Percentiles rank a stretch among this genome's conserved stretches.
Conservation (phyloP, 1,140 invertebrate genomes). For the Drosophila sulfurigaster region DNA sequence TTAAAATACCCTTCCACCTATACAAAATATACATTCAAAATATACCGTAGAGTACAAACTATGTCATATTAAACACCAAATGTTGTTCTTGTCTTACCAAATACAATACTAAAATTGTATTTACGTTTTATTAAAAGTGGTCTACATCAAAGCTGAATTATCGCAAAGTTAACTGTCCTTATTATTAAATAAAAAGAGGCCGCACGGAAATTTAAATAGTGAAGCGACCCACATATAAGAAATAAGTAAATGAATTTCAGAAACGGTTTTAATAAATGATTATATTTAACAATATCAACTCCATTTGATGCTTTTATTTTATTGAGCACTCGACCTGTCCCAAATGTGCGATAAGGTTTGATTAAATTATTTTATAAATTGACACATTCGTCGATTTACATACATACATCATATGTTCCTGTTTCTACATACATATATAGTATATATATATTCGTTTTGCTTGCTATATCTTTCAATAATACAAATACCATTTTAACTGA, state of each 20-base stretch:
- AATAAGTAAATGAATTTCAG: background rate
- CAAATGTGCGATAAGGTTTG: slow-evolving; percentile 53
- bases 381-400: slow-evolving; percentile 54
- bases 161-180: too few relatives aligned
- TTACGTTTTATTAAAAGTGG: too few relatives aligned
- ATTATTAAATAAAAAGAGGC: too few relatives aligned
- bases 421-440: slow-evolving; percentile 29
- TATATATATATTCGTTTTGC: slow-evolving; percentile 2
- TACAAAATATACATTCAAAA: too few relatives aligned
- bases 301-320: slow-evolving; percentile 47
- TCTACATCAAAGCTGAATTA: too few relatives aligned
- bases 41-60: too few relatives aligned
- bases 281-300: slow-evolving; percentile 57
- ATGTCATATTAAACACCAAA: too few relatives aligned
- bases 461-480: slow-evolving; percentile 30
- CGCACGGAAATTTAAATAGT: too few relatives aligned
- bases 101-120: too few relatives aligned
- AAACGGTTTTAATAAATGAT: slow-evolving; percentile 36
- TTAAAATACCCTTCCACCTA: too few relatives aligned
- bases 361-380: slow-evolving; percentile 54
- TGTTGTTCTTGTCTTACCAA: too few relatives aligned
- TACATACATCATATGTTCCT: slow-evolving; percentile 52
- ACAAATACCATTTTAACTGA: slow-evolving; percentile 18
- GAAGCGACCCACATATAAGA: background rate
- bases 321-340: slow-evolving; percentile 54